Percentiles rank a stretch among this genome's conserved stretches.
Evolutionary conservation across 2,113 vertebrate genomes (phyloP).

Genomic region (Alethe castanea): DNA sequence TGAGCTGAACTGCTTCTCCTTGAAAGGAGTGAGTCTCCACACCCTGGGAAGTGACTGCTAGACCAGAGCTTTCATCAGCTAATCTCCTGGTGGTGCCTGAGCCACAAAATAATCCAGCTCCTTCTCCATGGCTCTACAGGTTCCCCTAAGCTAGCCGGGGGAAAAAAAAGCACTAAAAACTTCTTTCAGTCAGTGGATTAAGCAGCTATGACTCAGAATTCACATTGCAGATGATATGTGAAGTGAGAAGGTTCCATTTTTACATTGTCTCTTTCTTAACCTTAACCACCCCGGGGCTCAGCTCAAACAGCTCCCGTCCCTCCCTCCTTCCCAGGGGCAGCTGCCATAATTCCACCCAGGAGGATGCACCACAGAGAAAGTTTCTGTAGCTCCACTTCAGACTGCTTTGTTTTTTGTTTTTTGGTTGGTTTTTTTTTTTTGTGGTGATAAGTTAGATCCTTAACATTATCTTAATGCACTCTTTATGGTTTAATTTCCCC

Average conservation of each 20-base stretch:
- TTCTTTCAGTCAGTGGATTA: not conserved
- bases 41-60: not conserved
- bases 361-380: not conserved
- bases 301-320: not conserved
- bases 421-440: not conserved
- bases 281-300: not conserved
- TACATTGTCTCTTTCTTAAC: not conserved
- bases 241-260: not conserved
- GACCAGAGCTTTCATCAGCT: not conserved
- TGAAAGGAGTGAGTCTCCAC: not conserved
- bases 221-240: not conserved
- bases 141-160: not conserved
- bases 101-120: not conserved
- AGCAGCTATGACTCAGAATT: not conserved
- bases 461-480: constrained; percentile 74
- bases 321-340: constrained; percentile 11
- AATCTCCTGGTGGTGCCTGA: not conserved
- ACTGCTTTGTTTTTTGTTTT: not conserved
- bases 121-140: not conserved
- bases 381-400: constrained; percentile 54
- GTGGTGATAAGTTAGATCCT: constrained; percentile 60
- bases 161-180: not conserved
- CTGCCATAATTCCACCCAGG: not conserved
- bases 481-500: constrained; percentile 82
- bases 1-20: not conserved